Evolutionary conservation across 2,113 vertebrate genomes (phyloP).

Genomic region (Seriola aureovittata): DNA sequence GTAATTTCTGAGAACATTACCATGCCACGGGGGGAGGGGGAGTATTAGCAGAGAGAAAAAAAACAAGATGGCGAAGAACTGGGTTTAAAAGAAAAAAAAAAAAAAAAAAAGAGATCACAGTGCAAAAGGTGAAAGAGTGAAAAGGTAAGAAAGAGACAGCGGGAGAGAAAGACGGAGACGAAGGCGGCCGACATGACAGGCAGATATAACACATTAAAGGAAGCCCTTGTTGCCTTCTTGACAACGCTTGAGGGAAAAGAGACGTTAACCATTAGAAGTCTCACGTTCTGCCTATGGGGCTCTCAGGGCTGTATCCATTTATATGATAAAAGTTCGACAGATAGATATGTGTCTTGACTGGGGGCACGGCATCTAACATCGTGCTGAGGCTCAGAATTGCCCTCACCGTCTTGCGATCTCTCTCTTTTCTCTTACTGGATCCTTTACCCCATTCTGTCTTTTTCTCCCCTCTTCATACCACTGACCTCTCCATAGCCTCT

Average conservation of each 20-base stretch:
- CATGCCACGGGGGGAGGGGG: conserved; percentile 45
- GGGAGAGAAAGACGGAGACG: conserved; percentile 42
- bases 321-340: conserved; percentile 66
- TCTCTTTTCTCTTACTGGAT: background rate
- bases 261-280: conserved; percentile 66
- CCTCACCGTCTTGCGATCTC: conserved; percentile 8
- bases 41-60: conserved; percentile 27
- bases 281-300: conserved; percentile 62
- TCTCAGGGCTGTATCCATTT: conserved; percentile 71
- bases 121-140: conserved; percentile 62
- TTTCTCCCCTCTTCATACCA: background rate
- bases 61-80: conserved; percentile 7
- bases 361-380: conserved; percentile 53
- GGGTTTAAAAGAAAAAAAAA: background rate
- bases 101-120: conserved; percentile 19
- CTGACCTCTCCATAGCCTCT: conserved; percentile 4
- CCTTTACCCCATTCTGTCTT: conserved; percentile 20
- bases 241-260: conserved; percentile 72
- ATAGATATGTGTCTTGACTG: conserved; percentile 61
- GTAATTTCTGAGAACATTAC: conserved; percentile 80
- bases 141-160: conserved; percentile 39
- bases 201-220: conserved; percentile 76
- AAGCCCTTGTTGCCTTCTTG: conserved; percentile 66
- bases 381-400: conserved; percentile 21
- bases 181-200: conserved; percentile 71